phyloP scores from a whole-genome alignment of 2,888 invertebrate genomes.

The Lasioglossum leucozonium region DNA sequence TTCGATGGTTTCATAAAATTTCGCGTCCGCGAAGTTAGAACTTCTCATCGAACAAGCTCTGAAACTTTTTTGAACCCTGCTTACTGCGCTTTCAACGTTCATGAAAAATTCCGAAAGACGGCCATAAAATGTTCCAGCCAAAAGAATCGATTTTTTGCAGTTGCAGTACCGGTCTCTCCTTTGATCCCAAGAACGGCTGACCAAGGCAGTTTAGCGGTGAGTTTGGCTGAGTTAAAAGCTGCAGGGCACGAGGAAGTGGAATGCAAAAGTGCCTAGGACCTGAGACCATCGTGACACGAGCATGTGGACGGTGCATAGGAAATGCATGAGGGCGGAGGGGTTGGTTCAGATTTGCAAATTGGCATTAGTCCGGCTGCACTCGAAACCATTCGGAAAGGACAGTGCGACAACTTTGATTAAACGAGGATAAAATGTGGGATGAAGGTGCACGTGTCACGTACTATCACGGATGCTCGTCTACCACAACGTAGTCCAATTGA shows the following conservation, averaged over 20 bases:
- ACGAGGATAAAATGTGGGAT: not conserved
- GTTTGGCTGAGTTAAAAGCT: not conserved
- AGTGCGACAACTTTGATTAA: constrained; percentile 9
- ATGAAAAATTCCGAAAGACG: no score
- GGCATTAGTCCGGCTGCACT: not conserved
- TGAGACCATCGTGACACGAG: not conserved
- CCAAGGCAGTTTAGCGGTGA: not conserved
- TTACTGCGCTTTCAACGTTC: no score
- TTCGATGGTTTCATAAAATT: no score
- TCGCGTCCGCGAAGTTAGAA: no score
- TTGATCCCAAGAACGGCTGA: not conserved
- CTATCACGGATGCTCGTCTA: constrained; percentile 13
- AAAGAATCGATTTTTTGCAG: no score
- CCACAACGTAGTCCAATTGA: constrained; percentile 29
- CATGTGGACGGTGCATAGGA: not conserved
- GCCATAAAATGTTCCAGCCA: no score
- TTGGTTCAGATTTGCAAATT: not conserved
- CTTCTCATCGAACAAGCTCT: no score
- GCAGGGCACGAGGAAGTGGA: not conserved
- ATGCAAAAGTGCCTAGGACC: not conserved
- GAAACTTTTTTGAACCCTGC: no score
- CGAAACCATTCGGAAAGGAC: not conserved
- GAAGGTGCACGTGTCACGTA: constrained; percentile 39
- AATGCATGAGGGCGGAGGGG: not conserved
- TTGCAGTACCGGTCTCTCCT: no score